A percentile compares a stretch with the other conserved stretches of the same genome.
These are phyloP conservation scores for Tenthredo amoena DNA, from an alignment of 2,888 invertebrate genomes.

Conservation along the genomic window DNA sequence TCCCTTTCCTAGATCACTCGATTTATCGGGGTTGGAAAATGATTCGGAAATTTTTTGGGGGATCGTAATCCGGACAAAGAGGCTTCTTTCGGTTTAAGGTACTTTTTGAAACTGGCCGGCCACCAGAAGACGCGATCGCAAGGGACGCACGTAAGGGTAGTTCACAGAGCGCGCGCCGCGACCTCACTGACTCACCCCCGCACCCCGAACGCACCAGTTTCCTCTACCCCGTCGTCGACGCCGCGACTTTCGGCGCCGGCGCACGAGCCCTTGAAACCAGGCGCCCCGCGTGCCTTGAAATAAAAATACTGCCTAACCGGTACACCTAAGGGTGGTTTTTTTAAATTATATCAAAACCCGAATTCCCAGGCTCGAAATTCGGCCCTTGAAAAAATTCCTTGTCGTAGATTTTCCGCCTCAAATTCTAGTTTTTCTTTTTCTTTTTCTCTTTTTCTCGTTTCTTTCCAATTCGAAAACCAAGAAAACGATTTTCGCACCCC, in stretches of 20 bases:
- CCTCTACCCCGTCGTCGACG: slow-evolving; percentile 54
- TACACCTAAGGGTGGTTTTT: not conserved
- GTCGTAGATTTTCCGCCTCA: too few species aligned
- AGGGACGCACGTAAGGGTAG: slow-evolving; percentile 71
- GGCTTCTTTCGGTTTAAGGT: not conserved
- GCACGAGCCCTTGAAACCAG: slow-evolving; percentile 9
- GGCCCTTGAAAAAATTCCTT: too few species aligned
- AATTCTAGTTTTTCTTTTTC: too few species aligned
- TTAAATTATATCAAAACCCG: not conserved
- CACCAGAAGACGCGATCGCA: slow-evolving; percentile 26
- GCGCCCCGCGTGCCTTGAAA: slow-evolving; percentile 26
- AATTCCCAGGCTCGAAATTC: not conserved
- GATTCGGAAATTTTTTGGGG: not conserved
- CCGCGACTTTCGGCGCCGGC: slow-evolving; percentile 55
- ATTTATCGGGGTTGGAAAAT: not conserved
- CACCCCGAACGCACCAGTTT: slow-evolving; percentile 64
- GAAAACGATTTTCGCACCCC: too few species aligned
- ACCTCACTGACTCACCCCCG: slow-evolving; percentile 77
- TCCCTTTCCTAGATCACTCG: not conserved
- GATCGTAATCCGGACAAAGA: not conserved
- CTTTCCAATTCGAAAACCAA: too few species aligned
- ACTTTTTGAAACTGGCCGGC: not conserved
- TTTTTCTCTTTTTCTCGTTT: too few species aligned
- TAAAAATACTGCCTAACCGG: not conserved
- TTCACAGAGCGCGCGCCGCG: slow-evolving; percentile 77